Percentiles rank a stretch among this genome's conserved stretches.
These are phyloP conservation scores for Iguana delicatissima DNA, from an alignment of 2,797 vertebrate species.

Conservation along the genomic window DNA sequence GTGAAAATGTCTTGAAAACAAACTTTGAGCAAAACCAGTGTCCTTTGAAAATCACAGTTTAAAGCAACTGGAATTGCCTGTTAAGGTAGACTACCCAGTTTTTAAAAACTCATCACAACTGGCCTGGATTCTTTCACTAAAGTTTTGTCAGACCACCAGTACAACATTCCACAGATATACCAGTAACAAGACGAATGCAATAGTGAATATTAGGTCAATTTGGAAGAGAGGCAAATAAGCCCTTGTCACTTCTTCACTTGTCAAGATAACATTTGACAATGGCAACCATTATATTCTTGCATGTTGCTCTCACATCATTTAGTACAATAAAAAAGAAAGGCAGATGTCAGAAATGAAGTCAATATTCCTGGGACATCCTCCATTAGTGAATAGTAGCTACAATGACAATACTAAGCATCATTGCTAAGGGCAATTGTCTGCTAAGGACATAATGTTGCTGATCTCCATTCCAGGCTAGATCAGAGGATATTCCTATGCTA, in stretches of 20 bases:
- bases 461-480: background rate
- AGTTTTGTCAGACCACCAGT: background rate
- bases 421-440: background rate
- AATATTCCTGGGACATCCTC: constrained; percentile 11
- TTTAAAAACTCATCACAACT: background rate
- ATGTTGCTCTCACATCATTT: constrained; percentile 30
- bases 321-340: constrained; percentile 21
- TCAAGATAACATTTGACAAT: constrained; percentile 31
- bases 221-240: constrained; percentile 32
- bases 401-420: background rate
- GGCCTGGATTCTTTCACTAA: background rate
- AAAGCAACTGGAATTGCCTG: background rate
- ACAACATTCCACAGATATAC: constrained; percentile 18
- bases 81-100: background rate
- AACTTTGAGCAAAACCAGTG: background rate
- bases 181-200: constrained; percentile 20
- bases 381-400: background rate
- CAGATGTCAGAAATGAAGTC: constrained; percentile 15
- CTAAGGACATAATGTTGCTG: background rate
- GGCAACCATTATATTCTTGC: constrained; percentile 17
- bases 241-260: constrained; percentile 23
- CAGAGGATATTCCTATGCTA: background rate
- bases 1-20: background rate
- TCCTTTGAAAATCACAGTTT: background rate
- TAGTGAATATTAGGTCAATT: constrained; percentile 37